Percentiles rank a stretch among this genome's conserved stretches.
These are phyloP conservation scores for Eremophila alpestris DNA, from an alignment of 2,797 vertebrate genomes.

Conservation along the genomic window DNA sequence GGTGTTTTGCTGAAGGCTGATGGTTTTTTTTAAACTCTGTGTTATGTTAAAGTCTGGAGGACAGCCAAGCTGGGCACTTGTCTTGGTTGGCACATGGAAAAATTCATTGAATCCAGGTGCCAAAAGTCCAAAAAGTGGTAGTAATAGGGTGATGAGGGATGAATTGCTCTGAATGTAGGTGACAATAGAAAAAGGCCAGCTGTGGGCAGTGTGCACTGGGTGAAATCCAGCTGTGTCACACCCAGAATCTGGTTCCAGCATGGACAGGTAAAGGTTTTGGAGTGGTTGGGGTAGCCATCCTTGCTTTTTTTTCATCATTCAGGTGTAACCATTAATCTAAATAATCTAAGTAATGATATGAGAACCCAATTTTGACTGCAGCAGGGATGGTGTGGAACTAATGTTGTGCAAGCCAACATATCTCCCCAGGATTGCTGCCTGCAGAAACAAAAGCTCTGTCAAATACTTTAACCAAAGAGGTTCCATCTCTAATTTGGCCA, in stretches of 20 bases:
- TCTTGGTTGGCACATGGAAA: not conserved
- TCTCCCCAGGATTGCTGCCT: not conserved
- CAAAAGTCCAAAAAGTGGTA: not conserved
- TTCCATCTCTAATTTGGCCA: not conserved
- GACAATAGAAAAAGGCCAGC: not conserved
- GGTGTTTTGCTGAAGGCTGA: not conserved
- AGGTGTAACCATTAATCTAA: not conserved
- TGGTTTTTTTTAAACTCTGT: not conserved
- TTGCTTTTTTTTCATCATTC: not conserved
- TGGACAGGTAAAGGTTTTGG: fast-evolving
- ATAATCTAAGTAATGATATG: not conserved
- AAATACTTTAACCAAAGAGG: not conserved
- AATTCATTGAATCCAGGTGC: not conserved
- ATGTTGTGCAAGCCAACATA: fast-evolving
- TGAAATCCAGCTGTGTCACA: not conserved
- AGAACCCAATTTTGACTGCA: not conserved
- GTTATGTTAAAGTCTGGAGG: not conserved
- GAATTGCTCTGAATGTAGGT: not conserved
- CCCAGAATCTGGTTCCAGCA: not conserved
- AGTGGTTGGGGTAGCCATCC: not conserved
- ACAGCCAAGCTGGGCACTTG: not conserved
- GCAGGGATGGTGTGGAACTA: not conserved
- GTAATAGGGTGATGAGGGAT: not conserved
- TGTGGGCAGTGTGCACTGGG: not conserved
- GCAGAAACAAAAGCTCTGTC: not conserved